phyloP scores from a whole-genome alignment of 2,888 invertebrate genomes.

The Cephus spinipes region DNA sequence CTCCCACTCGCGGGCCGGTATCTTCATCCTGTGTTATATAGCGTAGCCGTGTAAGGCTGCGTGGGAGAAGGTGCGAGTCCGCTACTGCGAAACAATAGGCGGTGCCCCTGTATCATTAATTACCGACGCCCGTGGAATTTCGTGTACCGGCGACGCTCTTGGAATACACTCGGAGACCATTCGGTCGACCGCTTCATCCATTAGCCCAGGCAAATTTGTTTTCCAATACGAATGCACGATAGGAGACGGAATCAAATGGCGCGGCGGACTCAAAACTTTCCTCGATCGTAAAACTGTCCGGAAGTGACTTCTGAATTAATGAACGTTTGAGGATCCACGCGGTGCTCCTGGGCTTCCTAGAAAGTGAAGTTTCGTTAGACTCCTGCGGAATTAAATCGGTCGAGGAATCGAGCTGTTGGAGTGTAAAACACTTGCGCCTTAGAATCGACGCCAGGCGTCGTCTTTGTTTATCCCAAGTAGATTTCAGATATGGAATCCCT shows the following conservation, averaged over 20 bases:
- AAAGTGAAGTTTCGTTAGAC: background rate
- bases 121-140: constrained; percentile 29
- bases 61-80: background rate
- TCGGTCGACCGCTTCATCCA: constrained; percentile 57
- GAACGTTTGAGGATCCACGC: constrained; percentile 35
- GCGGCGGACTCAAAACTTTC: constrained; percentile 38
- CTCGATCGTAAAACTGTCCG: constrained; percentile 48
- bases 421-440: constrained; percentile 37
- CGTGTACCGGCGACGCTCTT: background rate
- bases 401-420: constrained; percentile 22
- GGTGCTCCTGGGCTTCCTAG: background rate
- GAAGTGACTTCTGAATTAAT: constrained; percentile 55
- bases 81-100: background rate
- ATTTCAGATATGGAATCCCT: background rate
- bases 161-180: constrained; percentile 38
- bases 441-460: constrained; percentile 27
- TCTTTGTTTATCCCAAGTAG: background rate
- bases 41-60: background rate
- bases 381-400: background rate
- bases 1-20: background rate
- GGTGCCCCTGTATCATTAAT: constrained; percentile 47
- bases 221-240: constrained; percentile 52
- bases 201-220: constrained; percentile 62
- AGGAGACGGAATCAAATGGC: constrained; percentile 34
- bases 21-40: background rate